These are phyloP conservation scores for Pluvialis apricaria DNA, from an alignment of 2,113 vertebrate genomes.

Conservation along the genomic window DNA sequence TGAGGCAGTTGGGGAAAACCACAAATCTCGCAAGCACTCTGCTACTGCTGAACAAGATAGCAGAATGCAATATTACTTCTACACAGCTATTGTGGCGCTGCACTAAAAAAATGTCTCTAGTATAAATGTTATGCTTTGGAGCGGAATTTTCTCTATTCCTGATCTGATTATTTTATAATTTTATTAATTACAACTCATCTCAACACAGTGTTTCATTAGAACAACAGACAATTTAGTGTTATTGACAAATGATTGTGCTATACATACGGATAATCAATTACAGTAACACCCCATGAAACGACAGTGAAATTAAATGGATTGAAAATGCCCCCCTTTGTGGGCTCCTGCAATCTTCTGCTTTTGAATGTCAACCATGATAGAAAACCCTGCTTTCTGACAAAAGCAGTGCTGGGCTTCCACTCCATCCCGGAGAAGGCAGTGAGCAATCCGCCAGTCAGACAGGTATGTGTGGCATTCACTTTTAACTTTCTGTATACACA, in stretches of 20 bases:
- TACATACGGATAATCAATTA: background rate
- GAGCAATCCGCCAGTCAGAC: background rate
- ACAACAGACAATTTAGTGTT: background rate
- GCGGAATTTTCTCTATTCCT: background rate
- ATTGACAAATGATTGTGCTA: background rate
- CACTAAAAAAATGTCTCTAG: background rate
- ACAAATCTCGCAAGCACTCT: background rate
- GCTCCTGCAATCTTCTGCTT: background rate
- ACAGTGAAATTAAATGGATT: background rate
- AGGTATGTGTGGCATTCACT: background rate
- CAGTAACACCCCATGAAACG: background rate
- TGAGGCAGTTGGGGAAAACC: background rate
- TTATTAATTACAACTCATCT: background rate
- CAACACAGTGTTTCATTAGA: background rate
- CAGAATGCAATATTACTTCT: background rate
- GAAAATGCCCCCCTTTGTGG: background rate
- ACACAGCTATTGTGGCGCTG: background rate
- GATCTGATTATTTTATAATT: background rate
- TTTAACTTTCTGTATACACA: background rate
- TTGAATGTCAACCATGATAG: background rate
- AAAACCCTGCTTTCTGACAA: background rate
- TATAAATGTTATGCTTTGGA: background rate
- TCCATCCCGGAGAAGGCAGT: background rate
- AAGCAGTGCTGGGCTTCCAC: background rate
- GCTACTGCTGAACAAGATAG: background rate